Evolutionary conservation across 2,113 vertebrate species (phyloP), one percentile per base, ranked within the genome.

Genomic region (Cyanistes caeruleus): DNA sequence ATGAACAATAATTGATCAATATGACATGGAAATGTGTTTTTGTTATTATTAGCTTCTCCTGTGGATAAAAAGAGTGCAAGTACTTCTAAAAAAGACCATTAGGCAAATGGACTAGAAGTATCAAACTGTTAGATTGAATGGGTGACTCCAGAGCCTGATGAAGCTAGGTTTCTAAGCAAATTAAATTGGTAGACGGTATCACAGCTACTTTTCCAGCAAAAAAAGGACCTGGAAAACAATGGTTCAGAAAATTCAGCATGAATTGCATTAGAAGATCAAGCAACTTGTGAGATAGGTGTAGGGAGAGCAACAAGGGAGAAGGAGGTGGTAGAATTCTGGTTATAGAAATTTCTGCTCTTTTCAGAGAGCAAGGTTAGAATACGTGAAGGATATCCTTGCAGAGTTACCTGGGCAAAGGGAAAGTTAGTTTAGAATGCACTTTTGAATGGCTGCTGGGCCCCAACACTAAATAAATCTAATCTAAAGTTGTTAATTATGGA

Each of bases 1-100:
- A 90, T 77, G 62, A 91, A 81, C 16, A 85, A 46, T 84, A 91
- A 94, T 91, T 78, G 56, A 87, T 82, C 56, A 70, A 82, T 68
- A 91, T 69, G 58, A 41, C 41, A 64, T 72, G 31, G 19, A 83
- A 87, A 68, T 59, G 18, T 76, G 48, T 16, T 92, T 86, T 75
- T 87, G 33, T 83, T 92, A 64, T 77, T 70, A 65, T 68, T 76
- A 73, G 8, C 17, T 76, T 88, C 24, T 93, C 19, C 24, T 12
- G 13, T 28, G 19, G 39, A 79, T 78, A 72, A 93, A 87, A 84
- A 24, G 49, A 72, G 22, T 35, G 31, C 25, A 89, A 87, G 39
- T 87, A 68, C 21, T 75, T 82, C 56, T 67, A 24, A 25, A 41
- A 69, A 94, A 87, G 62, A 76, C 49, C 27, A 52, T 77, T 95